Evolutionary conservation across 2,888 invertebrate species (phyloP).

Genomic region (Fissipunctia ypsillon): DNA sequence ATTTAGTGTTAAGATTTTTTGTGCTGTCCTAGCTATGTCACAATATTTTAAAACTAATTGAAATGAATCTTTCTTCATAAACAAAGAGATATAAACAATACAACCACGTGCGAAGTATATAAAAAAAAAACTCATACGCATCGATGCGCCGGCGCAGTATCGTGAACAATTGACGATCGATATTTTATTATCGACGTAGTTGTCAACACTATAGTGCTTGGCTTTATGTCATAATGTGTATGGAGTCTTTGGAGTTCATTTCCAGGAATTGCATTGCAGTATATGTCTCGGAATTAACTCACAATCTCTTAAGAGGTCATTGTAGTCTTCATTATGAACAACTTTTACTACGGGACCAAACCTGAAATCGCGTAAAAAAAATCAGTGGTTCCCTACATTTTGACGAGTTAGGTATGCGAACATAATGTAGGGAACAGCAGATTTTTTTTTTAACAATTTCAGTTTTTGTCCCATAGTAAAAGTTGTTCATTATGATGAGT

Average conservation of each 20-base stretch:
- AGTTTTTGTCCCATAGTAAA: too few species aligned
- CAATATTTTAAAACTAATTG: not conserved
- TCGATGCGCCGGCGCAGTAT: conserved; percentile 46
- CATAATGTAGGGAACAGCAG: too few species aligned
- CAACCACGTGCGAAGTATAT: conserved; percentile 23
- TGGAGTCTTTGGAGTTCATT: not conserved
- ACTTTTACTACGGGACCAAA: too few species aligned
- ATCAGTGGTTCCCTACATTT: too few species aligned
- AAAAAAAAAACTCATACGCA: conserved; percentile 38
- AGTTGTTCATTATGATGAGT: too few species aligned
- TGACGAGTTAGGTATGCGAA: too few species aligned
- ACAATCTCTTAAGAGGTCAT: too few species aligned
- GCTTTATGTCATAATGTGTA: conserved; percentile 34
- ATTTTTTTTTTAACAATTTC: too few species aligned
- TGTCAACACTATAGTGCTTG: conserved; percentile 31
- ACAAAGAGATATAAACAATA: not conserved
- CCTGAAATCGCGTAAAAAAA: too few species aligned
- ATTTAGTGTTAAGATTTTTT: not conserved
- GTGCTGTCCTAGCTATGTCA: too few species aligned
- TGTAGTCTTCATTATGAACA: too few species aligned
- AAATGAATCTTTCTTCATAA: not conserved
- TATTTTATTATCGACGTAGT: conserved; percentile 52
- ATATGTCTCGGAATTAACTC: too few species aligned
- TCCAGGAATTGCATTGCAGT: not conserved
- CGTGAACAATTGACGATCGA: conserved; percentile 49